A percentile compares a stretch with the other conserved stretches of the same genome.
phyloP scores from a whole-genome alignment of 2,113 vertebrate genomes.

The Pseudonaja textilis region DNA sequence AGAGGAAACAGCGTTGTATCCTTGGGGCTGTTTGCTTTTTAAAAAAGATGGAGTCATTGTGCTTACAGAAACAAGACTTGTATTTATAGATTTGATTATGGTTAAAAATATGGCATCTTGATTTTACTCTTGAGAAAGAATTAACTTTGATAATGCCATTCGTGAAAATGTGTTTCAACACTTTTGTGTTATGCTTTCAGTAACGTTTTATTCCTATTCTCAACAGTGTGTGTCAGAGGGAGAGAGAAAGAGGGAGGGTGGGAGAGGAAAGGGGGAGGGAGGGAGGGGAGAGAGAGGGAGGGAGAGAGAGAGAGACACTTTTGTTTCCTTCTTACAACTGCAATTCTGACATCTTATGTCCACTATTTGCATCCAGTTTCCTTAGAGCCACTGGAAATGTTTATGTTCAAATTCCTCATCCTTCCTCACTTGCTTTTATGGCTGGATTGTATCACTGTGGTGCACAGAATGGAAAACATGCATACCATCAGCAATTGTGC shows the following conservation, averaged over 20 bases:
- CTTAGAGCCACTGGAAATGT: not conserved
- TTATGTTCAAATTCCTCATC: not conserved
- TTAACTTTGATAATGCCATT: not conserved
- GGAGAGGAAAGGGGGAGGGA: too few relatives aligned
- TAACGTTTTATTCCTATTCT: not conserved
- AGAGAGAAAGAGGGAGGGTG: too few relatives aligned
- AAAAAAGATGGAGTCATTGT: not conserved
- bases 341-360: not conserved
- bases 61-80: not conserved
- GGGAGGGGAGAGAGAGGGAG: too few relatives aligned
- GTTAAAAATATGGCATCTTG: slow-evolving; percentile 38
- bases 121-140: slow-evolving; percentile 42
- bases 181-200: not conserved
- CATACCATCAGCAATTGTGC: not conserved
- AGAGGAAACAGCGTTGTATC: not conserved
- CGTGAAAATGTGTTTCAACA: slow-evolving; percentile 19
- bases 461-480: not conserved
- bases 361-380: not conserved
- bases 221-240: too few relatives aligned
- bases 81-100: slow-evolving; percentile 29
- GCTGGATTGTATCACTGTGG: not conserved
- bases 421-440: not conserved
- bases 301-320: not conserved
- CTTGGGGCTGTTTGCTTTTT: not conserved
- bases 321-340: not conserved